Conservation (phyloP, 2,888 invertebrate species). For the Agrochola circellaris region DNA sequence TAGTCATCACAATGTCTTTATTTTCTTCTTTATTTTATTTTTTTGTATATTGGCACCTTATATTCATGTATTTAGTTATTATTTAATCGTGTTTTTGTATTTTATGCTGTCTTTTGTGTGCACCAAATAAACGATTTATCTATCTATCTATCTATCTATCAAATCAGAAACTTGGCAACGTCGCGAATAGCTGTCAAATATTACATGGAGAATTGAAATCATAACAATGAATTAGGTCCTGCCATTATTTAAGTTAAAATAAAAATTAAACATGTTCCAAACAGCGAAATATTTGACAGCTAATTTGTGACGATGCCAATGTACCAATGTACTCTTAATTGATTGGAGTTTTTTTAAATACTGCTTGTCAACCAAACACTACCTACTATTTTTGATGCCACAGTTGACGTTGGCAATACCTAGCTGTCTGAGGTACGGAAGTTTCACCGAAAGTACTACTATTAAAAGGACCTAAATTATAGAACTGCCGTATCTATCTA, state of each 20-base stretch:
- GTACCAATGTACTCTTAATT: neutral
- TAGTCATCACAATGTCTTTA: no score
- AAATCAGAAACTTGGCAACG: neutral
- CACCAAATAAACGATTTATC: no score
- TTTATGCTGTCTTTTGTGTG: no score
- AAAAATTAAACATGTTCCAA: no score
- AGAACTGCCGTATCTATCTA: neutral
- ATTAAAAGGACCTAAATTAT: neutral
- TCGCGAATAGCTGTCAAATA: neutral
- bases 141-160: no score
- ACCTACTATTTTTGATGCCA: neutral
- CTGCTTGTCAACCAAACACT: neutral
- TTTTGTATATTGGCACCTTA: no score
- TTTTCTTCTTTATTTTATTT: no score
- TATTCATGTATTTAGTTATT: no score
- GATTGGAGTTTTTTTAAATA: neutral
- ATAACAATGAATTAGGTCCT: no score
- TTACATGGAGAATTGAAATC: neutral
- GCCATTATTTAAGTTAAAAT: no score
- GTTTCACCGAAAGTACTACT: neutral
- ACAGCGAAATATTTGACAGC: neutral
- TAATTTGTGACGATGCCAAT: neutral
- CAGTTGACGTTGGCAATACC: no score
- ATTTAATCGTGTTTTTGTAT: no score
- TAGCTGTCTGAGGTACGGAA: neutral